These are phyloP conservation scores for Podarcis cretensis DNA, from an alignment of 2,113 vertebrate genomes.

Conservation along the genomic window DNA sequence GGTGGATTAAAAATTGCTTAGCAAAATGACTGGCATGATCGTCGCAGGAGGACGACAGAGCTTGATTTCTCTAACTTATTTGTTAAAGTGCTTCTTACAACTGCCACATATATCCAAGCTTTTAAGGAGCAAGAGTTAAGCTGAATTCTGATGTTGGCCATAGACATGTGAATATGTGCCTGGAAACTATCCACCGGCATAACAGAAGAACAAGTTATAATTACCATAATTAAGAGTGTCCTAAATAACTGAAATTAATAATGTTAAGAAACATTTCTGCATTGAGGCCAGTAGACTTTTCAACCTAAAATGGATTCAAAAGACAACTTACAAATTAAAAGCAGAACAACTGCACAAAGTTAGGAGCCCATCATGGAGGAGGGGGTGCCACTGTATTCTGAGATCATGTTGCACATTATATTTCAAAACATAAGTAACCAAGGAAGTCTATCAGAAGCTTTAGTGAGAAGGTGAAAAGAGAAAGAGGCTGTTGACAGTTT, in stretches of 20 bases:
- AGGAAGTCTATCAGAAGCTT: neutral
- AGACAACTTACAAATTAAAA: no score
- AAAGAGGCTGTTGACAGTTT: no score
- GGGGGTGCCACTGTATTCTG: neutral
- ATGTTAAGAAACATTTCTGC: neutral
- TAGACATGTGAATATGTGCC: neutral
- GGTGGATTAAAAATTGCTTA: neutral
- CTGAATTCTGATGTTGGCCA: neutral
- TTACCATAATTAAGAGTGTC: neutral
- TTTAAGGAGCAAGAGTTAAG: neutral
- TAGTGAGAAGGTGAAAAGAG: constrained; percentile 22
- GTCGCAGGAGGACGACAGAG: neutral
- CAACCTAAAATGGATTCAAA: no score
- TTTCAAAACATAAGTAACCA: constrained; percentile 15
- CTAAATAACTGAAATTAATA: neutral
- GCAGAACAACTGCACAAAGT: no score
- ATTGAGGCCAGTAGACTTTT: neutral
- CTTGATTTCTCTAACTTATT: neutral
- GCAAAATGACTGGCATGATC: neutral
- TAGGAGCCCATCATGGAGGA: no score
- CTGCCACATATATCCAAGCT: neutral
- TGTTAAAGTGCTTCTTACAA: neutral
- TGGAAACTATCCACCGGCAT: neutral
- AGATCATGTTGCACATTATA: neutral
- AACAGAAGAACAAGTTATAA: neutral